A percentile compares a stretch with the other conserved stretches of the same genome.
phyloP scores from a whole-genome alignment of 2,888 invertebrate genomes.

The Caenorhabditis plicata region DNA sequence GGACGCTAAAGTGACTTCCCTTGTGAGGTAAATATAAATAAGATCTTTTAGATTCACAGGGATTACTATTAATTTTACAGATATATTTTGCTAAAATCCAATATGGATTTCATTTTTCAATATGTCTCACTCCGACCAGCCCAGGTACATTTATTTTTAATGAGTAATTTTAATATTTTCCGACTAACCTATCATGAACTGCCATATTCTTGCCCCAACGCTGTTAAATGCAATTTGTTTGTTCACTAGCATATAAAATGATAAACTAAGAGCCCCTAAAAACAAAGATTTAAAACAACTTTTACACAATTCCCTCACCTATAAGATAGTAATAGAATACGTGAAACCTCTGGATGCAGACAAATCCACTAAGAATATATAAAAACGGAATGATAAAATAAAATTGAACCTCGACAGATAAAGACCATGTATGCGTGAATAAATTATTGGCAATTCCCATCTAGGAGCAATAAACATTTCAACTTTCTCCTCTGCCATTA shows the following conservation, averaged over 20 bases:
- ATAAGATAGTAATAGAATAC: slow-evolving; percentile 7
- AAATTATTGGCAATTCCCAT: slow-evolving; percentile 29
- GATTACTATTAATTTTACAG: no score
- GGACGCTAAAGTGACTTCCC: no score
- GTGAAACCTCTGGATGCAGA: no score
- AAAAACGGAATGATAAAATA: slow-evolving; percentile 36
- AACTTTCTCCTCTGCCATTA: background rate
- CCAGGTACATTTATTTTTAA: no score
- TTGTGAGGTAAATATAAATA: no score
- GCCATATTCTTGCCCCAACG: slow-evolving; percentile 33
- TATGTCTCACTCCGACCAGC: no score
- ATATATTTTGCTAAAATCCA: no score
- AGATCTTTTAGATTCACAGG: no score
- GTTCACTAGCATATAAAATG: background rate
- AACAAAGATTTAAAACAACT: background rate
- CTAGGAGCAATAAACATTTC: slow-evolving; percentile 2
- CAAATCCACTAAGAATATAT: slow-evolving; percentile 8
- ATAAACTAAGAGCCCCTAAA: slow-evolving; percentile 1
- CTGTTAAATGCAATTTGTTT: slow-evolving; percentile 12
- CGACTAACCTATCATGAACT: slow-evolving; percentile 26
- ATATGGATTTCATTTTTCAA: no score
- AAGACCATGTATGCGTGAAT: slow-evolving; percentile 49
- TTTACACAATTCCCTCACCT: background rate
- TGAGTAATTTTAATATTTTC: no score
- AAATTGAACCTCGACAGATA: slow-evolving; percentile 43